These are phyloP conservation scores for Pelvicachromis taeniatus DNA, from an alignment of 2,113 vertebrate genomes.

Conservation along the genomic window DNA sequence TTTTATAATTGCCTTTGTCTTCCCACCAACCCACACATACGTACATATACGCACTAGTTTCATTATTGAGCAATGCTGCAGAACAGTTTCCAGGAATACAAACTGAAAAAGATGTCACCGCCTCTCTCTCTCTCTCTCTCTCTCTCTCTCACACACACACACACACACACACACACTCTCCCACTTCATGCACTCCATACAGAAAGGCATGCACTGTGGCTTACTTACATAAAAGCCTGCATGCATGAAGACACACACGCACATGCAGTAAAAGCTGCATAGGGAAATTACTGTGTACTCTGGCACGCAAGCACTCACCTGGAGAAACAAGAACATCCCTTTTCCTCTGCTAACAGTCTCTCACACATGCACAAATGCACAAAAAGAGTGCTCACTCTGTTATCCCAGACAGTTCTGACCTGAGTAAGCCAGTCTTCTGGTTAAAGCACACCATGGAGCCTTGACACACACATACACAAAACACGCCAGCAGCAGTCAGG, in stretches of 20 bases:
- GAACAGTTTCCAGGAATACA: conserved; percentile 77
- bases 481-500: conserved; percentile 23
- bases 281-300: conserved; percentile 54
- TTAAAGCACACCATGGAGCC: conserved; percentile 42
- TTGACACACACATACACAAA: conserved; percentile 13
- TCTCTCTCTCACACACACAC: neutral
- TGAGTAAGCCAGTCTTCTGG: conserved; percentile 56
- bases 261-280: conserved; percentile 21
- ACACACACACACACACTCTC: neutral
- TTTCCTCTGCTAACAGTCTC: neutral
- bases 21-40: conserved; percentile 17
- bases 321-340: conserved; percentile 46
- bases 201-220: conserved; percentile 41
- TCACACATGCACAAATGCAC: conserved; percentile 21
- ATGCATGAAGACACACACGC: conserved; percentile 11
- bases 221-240: conserved; percentile 53
- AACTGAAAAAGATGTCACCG: conserved; percentile 63
- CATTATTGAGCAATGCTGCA: conserved; percentile 73
- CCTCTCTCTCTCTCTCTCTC: conserved; percentile 48
- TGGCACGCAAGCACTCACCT: conserved; percentile 63
- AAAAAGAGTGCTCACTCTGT: conserved; percentile 24
- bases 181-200: conserved; percentile 50
- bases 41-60: conserved; percentile 53
- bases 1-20: conserved; percentile 38
- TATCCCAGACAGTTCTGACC: conserved; percentile 64